Conservation (phyloP, 2,888 invertebrate genomes). For the Perizoma affinitatum region DNA sequence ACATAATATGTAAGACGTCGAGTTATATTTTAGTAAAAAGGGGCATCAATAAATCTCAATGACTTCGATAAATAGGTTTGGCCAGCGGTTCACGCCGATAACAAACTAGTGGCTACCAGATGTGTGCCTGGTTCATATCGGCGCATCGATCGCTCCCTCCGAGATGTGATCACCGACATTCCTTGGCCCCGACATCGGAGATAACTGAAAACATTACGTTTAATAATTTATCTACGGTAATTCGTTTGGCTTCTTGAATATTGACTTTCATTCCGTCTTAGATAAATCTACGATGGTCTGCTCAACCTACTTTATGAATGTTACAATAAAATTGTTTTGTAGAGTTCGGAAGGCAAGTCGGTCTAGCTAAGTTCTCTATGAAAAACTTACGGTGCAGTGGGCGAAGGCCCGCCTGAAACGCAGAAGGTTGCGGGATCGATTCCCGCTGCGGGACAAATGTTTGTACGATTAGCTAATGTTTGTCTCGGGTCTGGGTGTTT, state of each 20-base stretch:
- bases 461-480: too few species aligned
- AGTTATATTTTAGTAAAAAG: conserved; percentile 62
- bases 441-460: too few species aligned
- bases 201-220: conserved; percentile 67
- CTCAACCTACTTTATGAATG: too few species aligned
- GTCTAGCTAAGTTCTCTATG: too few species aligned
- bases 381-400: too few species aligned
- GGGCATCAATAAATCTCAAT: conserved; percentile 67
- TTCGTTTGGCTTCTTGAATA: conserved; percentile 53
- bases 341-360: too few species aligned
- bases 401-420: too few species aligned
- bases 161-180: conserved; percentile 65
- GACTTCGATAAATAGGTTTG: conserved; percentile 73
- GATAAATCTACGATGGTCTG: conserved; percentile 21
- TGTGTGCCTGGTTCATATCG: conserved; percentile 60
- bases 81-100: conserved; percentile 66
- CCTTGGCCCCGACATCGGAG: conserved; percentile 58
- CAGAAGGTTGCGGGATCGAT: too few species aligned
- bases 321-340: too few species aligned
- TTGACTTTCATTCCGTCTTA: conserved; percentile 33
- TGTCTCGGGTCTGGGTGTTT: too few species aligned
- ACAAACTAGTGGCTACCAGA: conserved; percentile 69
- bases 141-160: conserved; percentile 57
- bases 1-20: conserved; percentile 62
- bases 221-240: conserved; percentile 66